phyloP scores from a whole-genome alignment of 2,113 vertebrate species.

The Danionella cerebrum region DNA sequence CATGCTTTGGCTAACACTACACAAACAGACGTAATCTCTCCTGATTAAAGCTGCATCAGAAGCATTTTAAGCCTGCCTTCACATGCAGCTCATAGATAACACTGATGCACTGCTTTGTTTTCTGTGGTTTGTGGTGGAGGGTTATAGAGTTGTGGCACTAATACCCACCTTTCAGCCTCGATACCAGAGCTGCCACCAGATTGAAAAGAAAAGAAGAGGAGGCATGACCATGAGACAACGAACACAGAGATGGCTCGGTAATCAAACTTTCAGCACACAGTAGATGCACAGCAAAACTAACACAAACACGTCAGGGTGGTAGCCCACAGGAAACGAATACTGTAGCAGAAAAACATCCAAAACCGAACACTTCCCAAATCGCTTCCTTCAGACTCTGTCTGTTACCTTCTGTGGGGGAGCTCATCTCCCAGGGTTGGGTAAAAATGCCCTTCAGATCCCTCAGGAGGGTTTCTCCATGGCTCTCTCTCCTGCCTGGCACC shows the following conservation, averaged over 20 bases:
- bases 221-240: conserved; percentile 25
- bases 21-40: neutral
- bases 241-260: neutral
- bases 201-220: conserved; percentile 14
- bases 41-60: too few species aligned
- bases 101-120: neutral
- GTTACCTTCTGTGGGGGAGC: conserved; percentile 68
- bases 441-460: conserved; percentile 75
- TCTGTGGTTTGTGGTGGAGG: neutral
- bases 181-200: conserved; percentile 43
- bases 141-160: neutral
- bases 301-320: neutral
- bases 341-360: too few species aligned
- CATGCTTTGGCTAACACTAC: neutral
- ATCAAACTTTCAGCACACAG: neutral
- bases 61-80: neutral
- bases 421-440: conserved; percentile 68
- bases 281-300: neutral
- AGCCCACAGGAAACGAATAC: neutral
- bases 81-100: neutral
- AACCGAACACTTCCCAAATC: neutral
- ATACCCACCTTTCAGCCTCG: conserved; percentile 63
- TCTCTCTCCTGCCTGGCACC: conserved; percentile 59
- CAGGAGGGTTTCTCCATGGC: conserved; percentile 66
- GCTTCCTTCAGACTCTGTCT: neutral